These are phyloP conservation scores for Petrocephalus schoutedeni DNA, from an alignment of 2,797 vertebrate species.

Conservation along the genomic window DNA sequence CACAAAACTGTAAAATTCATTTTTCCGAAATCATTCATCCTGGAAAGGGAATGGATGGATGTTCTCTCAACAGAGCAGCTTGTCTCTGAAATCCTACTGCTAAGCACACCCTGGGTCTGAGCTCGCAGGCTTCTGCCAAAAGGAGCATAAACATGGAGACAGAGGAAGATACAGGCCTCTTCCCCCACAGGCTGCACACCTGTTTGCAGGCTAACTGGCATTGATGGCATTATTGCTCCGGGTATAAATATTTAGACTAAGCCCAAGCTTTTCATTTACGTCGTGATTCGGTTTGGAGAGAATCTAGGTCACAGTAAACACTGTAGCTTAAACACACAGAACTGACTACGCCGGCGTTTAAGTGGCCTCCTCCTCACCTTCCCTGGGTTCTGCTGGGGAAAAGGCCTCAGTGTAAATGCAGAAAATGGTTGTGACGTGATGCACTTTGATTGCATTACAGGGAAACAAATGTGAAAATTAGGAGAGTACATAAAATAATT, in stretches of 20 bases:
- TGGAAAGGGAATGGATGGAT: neutral
- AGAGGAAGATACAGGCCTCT: neutral
- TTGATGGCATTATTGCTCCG: neutral
- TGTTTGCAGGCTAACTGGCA: neutral
- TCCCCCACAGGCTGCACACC: neutral
- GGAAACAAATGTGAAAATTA: conserved; percentile 7
- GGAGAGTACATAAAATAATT: neutral
- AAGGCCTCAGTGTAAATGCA: neutral
- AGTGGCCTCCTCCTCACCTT: neutral
- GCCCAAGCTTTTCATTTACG: neutral
- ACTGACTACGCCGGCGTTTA: neutral
- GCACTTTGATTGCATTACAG: neutral
- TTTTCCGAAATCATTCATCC: neutral
- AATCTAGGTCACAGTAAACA: conserved; percentile 17
- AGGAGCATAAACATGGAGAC: neutral
- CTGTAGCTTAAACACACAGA: neutral
- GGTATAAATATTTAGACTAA: conserved; percentile 15
- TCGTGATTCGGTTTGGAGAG: neutral
- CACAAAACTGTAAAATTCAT: neutral
- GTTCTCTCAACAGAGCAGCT: neutral
- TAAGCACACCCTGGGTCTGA: neutral
- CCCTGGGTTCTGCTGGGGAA: neutral
- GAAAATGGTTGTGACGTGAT: neutral
- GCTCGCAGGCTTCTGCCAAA: neutral
- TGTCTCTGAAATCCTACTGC: neutral